Evolutionary conservation across 2,888 invertebrate species (phyloP).

Genomic region (Plusia festucae): DNA sequence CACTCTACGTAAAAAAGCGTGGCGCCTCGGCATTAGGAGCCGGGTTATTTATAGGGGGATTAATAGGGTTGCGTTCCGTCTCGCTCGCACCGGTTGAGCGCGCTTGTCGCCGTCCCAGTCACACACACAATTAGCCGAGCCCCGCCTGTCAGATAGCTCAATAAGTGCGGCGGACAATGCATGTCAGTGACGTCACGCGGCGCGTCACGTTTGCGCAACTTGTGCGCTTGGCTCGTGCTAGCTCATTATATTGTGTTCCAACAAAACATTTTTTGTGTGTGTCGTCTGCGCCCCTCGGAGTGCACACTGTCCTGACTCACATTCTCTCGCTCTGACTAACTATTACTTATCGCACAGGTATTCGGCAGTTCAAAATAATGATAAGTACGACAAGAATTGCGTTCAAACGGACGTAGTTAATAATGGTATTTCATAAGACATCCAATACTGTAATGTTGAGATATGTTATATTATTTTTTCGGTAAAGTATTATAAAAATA

Average conservation of each 20-base stretch:
- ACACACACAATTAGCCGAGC: constrained; percentile 72
- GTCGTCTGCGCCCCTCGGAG: constrained; percentile 8
- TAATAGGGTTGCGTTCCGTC: constrained; percentile 67
- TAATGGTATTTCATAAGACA: background rate
- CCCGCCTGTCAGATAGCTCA: constrained; percentile 68
- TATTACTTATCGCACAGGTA: constrained; percentile 12
- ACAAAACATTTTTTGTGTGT: constrained; percentile 28
- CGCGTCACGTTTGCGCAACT: constrained; percentile 45
- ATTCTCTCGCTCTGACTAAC: constrained; percentile 36
- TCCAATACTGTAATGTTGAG: background rate
- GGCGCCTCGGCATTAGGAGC: constrained; percentile 84
- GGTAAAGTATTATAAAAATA: no score
- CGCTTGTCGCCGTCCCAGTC: constrained; percentile 56
- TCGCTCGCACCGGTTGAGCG: constrained; percentile 48
- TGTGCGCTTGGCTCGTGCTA: constrained; percentile 44
- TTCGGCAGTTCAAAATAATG: background rate
- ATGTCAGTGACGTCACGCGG: constrained; percentile 7
- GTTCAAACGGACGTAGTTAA: background rate
- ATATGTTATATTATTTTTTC: background rate
- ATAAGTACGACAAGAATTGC: constrained; percentile 11
- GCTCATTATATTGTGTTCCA: constrained; percentile 17
- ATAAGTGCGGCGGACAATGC: constrained; percentile 49
- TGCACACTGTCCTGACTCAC: constrained; percentile 10
- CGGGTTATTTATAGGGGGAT: constrained; percentile 82
- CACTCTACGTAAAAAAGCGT: constrained; percentile 71